Base-by-base conservation (phyloP, 2,888 invertebrate genomes). In the Drosophila bunnanda region DNA sequence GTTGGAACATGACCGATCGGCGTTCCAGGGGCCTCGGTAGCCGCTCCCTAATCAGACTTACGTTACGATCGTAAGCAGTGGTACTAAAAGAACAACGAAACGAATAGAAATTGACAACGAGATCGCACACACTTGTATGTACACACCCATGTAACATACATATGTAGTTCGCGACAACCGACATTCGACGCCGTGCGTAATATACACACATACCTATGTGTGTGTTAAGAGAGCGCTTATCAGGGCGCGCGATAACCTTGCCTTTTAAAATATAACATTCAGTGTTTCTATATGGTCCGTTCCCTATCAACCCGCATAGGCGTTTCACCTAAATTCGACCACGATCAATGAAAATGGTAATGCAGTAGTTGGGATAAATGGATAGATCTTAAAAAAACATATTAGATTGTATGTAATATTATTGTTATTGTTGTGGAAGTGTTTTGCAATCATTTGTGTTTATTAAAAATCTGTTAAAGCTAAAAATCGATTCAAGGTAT, bases 221-320 rank as follows among this genome's bases (percentile, higher is more conserved):
- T 54, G 41, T 36, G 50, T 32, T 6, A 15, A 22, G 32, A 50
- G 15, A 32, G 75, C 82, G 79, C 52, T 34, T 53, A 53, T 34
- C 52, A 34, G 22, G 50, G 34, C 52, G 22, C 52, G 12, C 22
- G 22, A 53, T 34, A 34, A 50, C 50, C 50, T 50, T 32, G 50
- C 32, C 15, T 22, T 34, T 20, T 50, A 22, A 50, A 50, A 50
- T 34, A 22, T 22, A 50, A 32, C 2, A 15, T 50, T 32, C 15
- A 20, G 32, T 32, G 15, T 20, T 50, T 20, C 7, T 48, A 10
- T 28, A 46, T 10, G 46, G 10, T 6, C 28, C 6, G 46, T 17
- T 48, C 12, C 30, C 17, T 30, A 48, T 48, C 32, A 30, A 30
- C 30, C 13, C 13, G 13, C 15, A 43, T 4, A 9, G 13, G 22